Evolutionary conservation across 2,888 invertebrate species (phyloP), one percentile per base, ranked within the genome.

Genomic region (Unio delphinus): DNA sequence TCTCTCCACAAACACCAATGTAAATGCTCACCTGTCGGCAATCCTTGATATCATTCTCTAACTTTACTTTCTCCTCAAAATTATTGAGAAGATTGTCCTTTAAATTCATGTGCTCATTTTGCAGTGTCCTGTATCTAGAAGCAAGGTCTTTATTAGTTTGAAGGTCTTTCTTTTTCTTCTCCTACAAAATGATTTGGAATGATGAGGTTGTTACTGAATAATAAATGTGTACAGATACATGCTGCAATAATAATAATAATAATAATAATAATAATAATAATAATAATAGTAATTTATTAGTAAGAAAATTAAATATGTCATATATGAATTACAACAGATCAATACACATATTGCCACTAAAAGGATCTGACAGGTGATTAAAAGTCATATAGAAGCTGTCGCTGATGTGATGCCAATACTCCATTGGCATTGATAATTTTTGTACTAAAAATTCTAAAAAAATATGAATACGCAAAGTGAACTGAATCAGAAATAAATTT

Each of bases 21-120:
- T 68, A 45, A 28, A 28, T 59, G 20, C 54, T 68, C 73, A 89
- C 88, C 86, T 88, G 86, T 79, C 86, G 88, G 28, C 82, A 68
- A 73, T 89, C 89, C 70, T 85, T 87, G 23, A 88, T 81, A 23
- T 84, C 76, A 67, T 79, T 76, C 69, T 89, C 89, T 57, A 83
- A 62, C 61, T 85, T 86, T 28, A 88, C 81, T n/a, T 84, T 75
- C 45, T 85, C 85, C 45, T 87, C 87, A 77, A 83, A 88, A 28
- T 81, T 76, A 64, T 85, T 80, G 73, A 88, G 78, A 64, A 86
- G 75, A 64, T 80, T 73, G 68, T 87, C 86, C 71, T 88, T 89
- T 45, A 79, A 63, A 3, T 75, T 68, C 65, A 88, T 70, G 63
- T 74, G 82, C 58, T 86, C 79, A 68, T 87, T 87, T 78, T 87